phyloP scores from a whole-genome alignment of 1,140 invertebrate species.

The Macrosteles quadrilineatus region DNA sequence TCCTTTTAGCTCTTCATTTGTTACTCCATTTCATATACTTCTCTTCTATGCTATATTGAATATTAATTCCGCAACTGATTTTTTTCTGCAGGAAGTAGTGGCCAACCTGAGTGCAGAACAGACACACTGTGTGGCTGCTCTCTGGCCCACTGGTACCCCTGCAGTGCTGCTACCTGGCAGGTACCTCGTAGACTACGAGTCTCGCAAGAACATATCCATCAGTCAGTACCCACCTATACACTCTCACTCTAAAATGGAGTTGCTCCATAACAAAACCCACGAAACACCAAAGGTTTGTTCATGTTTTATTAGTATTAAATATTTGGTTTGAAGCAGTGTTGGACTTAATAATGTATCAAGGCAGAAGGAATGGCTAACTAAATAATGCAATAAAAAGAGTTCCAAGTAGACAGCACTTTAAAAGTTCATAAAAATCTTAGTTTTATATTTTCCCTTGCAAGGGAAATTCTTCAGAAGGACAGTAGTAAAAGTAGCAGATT shows the following conservation, averaged over 20 bases:
- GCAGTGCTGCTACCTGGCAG: constrained; percentile 56
- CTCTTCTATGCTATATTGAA: no score
- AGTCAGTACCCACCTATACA: constrained; percentile 54
- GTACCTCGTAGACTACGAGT: constrained; percentile 73
- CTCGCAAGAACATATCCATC: constrained; percentile 57
- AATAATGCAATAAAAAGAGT: neutral
- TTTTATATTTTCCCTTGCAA: no score
- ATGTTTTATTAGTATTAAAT: constrained; percentile 30
- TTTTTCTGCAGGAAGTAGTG: constrained; percentile 53
- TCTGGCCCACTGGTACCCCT: constrained; percentile 58
- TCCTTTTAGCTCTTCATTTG: no score
- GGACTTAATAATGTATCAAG: constrained; percentile 16
- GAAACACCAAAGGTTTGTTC: constrained; percentile 67
- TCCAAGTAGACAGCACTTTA: neutral
- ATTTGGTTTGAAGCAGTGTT: no score
- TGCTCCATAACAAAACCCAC: constrained; percentile 68
- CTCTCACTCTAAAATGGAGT: constrained; percentile 77
- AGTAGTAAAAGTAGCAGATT: no score
- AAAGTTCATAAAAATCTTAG: no score
- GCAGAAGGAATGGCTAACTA: neutral
- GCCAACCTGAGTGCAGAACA: constrained; percentile 68
- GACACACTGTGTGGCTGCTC: constrained; percentile 59
- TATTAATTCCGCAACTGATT: no score
- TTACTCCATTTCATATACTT: no score
- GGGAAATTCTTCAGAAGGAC: no score